Percentiles rank a stretch among this genome's conserved stretches.
phyloP scores from a whole-genome alignment of 2,113 vertebrate species.

The Megatriorchis doriae region DNA sequence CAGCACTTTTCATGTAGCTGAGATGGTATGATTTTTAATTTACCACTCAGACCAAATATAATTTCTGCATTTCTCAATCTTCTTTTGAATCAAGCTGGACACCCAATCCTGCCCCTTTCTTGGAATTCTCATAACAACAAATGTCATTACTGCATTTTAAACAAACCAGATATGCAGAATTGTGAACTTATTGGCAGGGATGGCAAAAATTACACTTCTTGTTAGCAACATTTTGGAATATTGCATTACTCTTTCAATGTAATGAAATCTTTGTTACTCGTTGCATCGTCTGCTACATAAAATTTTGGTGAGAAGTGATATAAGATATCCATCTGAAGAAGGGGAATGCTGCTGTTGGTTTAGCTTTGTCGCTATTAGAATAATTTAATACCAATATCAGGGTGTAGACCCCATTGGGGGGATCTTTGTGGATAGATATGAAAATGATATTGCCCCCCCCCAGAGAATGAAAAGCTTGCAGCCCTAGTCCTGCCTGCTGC shows the following conservation, averaged over 20 bases:
- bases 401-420: not conserved
- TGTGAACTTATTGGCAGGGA: not conserved
- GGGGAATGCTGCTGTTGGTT: not conserved
- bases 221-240: not conserved
- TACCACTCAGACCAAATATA: not conserved
- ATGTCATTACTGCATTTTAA: not conserved
- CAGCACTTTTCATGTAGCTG: not conserved
- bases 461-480: not conserved
- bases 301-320: not conserved
- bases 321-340: not conserved
- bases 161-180: not conserved
- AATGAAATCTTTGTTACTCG: not conserved
- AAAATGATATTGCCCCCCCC: not conserved
- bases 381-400: not conserved
- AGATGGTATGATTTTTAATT: not conserved
- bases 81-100: not conserved
- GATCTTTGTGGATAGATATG: not conserved
- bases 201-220: not conserved
- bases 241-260: not conserved
- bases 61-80: not conserved
- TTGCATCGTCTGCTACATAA: not conserved
- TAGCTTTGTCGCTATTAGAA: not conserved
- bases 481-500: not conserved
- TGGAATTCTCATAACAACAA: not conserved
- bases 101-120: not conserved